These are phyloP conservation scores for Ophion ventricosus DNA, from an alignment of 2,888 invertebrate genomes.

Conservation along the genomic window DNA sequence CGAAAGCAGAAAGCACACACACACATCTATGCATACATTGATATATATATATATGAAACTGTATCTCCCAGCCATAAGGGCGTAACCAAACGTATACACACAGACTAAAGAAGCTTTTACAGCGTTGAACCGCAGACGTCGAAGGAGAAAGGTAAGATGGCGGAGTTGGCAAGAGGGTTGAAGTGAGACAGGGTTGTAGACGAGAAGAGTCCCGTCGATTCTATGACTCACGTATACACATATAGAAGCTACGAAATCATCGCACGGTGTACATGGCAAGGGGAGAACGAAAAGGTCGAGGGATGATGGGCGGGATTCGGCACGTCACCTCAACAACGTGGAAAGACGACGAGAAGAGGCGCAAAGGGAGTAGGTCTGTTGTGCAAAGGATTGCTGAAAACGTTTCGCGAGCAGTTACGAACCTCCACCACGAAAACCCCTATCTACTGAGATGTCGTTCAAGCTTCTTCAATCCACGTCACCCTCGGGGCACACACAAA, in stretches of 20 bases:
- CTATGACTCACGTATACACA: conserved; percentile 20
- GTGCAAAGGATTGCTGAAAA: conserved; percentile 60
- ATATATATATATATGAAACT: neutral
- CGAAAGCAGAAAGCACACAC: conserved; percentile 14
- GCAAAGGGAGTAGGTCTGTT: conserved; percentile 25
- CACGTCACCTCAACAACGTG: conserved; percentile 52
- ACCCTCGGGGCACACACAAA: neutral
- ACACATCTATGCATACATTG: neutral
- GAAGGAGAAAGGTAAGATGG: conserved; percentile 40
- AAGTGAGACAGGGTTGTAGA: conserved; percentile 1
- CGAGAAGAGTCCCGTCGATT: conserved; percentile 30
- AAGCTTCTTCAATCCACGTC: conserved; percentile 43
- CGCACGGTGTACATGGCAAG: neutral
- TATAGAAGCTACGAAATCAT: neutral
- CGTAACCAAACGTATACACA: neutral
- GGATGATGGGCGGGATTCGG: conserved; percentile 50
- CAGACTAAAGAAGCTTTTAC: neutral
- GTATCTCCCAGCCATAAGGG: neutral
- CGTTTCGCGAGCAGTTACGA: conserved; percentile 65
- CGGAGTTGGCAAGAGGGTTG: conserved; percentile 51
- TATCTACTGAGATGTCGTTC: conserved; percentile 55
- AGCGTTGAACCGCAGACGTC: neutral
- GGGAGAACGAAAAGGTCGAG: conserved; percentile 55
- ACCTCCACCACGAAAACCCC: conserved; percentile 42
- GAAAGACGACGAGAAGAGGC: conserved; percentile 19